These are phyloP conservation scores for Phaethornis superciliosus DNA, from an alignment of 2,113 vertebrate species.

Conservation along the genomic window DNA sequence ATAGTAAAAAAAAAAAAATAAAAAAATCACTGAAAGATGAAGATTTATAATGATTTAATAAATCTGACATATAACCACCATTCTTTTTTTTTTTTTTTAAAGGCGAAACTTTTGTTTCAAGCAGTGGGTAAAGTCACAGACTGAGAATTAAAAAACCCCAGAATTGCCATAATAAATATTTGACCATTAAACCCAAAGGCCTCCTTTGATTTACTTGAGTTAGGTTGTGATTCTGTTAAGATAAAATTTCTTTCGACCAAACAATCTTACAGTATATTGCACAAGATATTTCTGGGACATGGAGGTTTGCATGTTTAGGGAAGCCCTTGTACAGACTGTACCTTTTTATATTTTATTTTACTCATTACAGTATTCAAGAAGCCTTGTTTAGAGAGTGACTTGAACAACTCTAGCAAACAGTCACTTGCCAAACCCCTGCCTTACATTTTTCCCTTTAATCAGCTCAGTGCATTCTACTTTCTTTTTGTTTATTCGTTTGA, in stretches of 20 bases:
- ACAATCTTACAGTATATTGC: slow-evolving; percentile 71
- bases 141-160: background rate
- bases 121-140: slow-evolving; percentile 36
- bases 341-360: slow-evolving; percentile 23
- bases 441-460: slow-evolving; percentile 87
- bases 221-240: slow-evolving; percentile 49
- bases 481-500: slow-evolving; percentile 71
- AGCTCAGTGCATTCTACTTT: slow-evolving; percentile 92
- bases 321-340: slow-evolving; percentile 57
- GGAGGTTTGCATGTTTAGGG: slow-evolving; percentile 48
- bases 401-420: slow-evolving; percentile 65
- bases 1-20: background rate
- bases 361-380: slow-evolving; percentile 56
- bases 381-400: slow-evolving; percentile 69
- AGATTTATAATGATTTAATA: slow-evolving; percentile 16
- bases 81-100: background rate
- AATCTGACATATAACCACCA: background rate
- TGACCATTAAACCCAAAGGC: slow-evolving; percentile 59
- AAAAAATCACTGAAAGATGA: slow-evolving; percentile 16
- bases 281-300: slow-evolving; percentile 50
- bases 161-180: slow-evolving; percentile 51
- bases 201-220: slow-evolving; percentile 53
- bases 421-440: slow-evolving; percentile 76
- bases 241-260: slow-evolving; percentile 42
- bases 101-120: slow-evolving; percentile 42